Evolutionary conservation across 2,113 vertebrate genomes (phyloP).

Genomic region (Microcebus jonahi): DNA sequence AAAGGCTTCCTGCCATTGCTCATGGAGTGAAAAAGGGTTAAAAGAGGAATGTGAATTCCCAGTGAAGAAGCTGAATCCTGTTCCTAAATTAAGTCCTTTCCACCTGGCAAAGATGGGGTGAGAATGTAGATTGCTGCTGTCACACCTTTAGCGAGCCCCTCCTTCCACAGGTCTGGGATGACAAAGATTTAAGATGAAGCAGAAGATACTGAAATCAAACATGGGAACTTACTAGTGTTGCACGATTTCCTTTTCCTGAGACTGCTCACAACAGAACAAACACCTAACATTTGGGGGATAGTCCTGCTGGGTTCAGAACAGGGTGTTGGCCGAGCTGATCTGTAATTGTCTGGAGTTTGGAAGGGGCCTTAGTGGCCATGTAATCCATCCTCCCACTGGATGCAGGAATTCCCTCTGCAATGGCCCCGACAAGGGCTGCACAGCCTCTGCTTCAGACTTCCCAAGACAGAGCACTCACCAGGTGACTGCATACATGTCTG

Average conservation of each 20-base stretch:
- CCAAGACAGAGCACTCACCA: fast-evolving
- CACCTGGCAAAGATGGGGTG: not conserved
- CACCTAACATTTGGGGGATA: not conserved
- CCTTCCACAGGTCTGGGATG: not conserved
- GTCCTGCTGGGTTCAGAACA: not conserved
- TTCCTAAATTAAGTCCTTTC: conserved; percentile 22
- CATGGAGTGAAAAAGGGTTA: not conserved
- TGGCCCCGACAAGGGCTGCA: not conserved
- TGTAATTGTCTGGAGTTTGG: not conserved
- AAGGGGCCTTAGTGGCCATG: not conserved
- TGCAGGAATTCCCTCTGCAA: not conserved
- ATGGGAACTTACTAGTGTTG: not conserved
- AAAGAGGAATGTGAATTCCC: not conserved
- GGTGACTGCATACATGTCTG: not conserved
- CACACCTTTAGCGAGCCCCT: not conserved
- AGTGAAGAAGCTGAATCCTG: not conserved
- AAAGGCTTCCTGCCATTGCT: conserved; percentile 13
- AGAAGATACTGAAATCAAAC: not conserved
- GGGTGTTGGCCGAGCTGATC: not conserved
- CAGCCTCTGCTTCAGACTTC: not conserved
- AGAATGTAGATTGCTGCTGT: not conserved
- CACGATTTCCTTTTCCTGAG: not conserved
- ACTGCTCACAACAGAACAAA: not conserved
- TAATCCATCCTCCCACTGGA: not conserved
- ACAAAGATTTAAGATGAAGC: not conserved